Evolutionary conservation across 2,888 invertebrate species (phyloP).

Genomic region (Neoscelio sp.): DNA sequence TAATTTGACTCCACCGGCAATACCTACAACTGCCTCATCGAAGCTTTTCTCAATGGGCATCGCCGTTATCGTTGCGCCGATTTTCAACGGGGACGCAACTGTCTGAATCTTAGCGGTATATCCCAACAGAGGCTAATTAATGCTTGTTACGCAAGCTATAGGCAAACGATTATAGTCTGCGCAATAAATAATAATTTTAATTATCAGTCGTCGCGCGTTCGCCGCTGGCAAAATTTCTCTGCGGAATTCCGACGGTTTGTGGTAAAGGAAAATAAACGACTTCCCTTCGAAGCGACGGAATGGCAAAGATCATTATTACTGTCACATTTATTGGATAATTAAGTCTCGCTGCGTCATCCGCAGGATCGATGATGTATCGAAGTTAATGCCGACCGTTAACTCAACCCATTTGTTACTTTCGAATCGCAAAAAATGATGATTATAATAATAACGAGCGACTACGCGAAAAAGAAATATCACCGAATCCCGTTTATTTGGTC

Average conservation of each 20-base stretch:
- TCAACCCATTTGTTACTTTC: conserved; percentile 15
- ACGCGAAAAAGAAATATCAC: conserved; percentile 38
- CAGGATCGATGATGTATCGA: conserved; percentile 40
- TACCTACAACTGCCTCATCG: too few relatives aligned
- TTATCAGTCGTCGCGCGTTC: conserved; percentile 68
- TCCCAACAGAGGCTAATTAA: conserved; percentile 71
- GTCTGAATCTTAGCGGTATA: conserved; percentile 62
- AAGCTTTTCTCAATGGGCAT: too few relatives aligned
- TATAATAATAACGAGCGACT: conserved; percentile 12
- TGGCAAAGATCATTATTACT: conserved; percentile 43
- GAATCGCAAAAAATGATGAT: conserved; percentile 3
- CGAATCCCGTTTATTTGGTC: conserved; percentile 41
- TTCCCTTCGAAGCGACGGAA: conserved; percentile 25
- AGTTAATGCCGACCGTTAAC: conserved; percentile 23
- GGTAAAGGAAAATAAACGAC: conserved; percentile 54
- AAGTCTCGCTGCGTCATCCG: conserved; percentile 36
- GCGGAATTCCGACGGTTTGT: conserved; percentile 45
- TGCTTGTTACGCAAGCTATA: conserved; percentile 71
- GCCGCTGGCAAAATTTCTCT: conserved; percentile 71
- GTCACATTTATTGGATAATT: conserved; percentile 56
- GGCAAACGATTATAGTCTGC: conserved; percentile 70
- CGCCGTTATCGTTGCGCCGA: neutral
- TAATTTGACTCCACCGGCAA: too few relatives aligned
- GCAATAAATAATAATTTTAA: conserved; percentile 77
- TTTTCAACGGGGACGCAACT: conserved; percentile 9